A percentile compares a stretch with the other conserved stretches of the same genome.
Conservation (phyloP, 2,888 invertebrate species). For the Euplagia quadripunctaria region DNA sequence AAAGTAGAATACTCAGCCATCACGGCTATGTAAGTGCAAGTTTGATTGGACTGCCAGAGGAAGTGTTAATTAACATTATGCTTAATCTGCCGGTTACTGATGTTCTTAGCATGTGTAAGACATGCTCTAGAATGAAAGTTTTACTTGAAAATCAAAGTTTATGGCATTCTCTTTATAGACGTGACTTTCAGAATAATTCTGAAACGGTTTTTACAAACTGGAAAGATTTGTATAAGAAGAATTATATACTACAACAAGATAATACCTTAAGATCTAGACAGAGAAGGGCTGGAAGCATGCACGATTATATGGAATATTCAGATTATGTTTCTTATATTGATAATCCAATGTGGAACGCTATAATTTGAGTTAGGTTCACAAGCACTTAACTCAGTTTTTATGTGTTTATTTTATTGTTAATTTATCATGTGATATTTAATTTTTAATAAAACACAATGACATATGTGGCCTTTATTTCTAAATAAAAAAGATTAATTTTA, state of each 20-base stretch:
- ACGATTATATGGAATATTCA: slow-evolving; percentile 74
- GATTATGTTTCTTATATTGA: slow-evolving; percentile 76
- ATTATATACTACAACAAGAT: slow-evolving; percentile 56
- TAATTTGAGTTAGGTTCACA: slow-evolving; percentile 37
- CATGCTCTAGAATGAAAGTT: slow-evolving; percentile 67
- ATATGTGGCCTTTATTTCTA: background rate
- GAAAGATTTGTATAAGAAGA: slow-evolving; percentile 67
- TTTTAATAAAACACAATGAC: background rate
- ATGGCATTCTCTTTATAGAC: slow-evolving; percentile 74
- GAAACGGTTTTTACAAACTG: slow-evolving; percentile 58
- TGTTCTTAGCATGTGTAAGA: slow-evolving; percentile 68
- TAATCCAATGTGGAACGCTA: slow-evolving; percentile 75
- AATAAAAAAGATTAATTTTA: background rate
- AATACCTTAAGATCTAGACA: slow-evolving; percentile 38
- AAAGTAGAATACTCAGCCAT: slow-evolving; percentile 82
- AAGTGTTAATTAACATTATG: slow-evolving; percentile 72
- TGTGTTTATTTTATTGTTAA: slow-evolving; percentile 15
- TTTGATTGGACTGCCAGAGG: slow-evolving; percentile 79
- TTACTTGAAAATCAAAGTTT: slow-evolving; percentile 67
- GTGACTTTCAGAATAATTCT: slow-evolving; percentile 65
- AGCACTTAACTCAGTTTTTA: slow-evolving; percentile 15
- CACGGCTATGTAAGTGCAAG: slow-evolving; percentile 82
- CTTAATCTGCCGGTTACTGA: slow-evolving; percentile 64
- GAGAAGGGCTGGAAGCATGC: slow-evolving; percentile 62
- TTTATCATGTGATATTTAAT: background rate